Evolutionary conservation across 2,113 vertebrate species (phyloP), one percentile per base, ranked within the genome.

Genomic region (Mastomys natalensis): DNA sequence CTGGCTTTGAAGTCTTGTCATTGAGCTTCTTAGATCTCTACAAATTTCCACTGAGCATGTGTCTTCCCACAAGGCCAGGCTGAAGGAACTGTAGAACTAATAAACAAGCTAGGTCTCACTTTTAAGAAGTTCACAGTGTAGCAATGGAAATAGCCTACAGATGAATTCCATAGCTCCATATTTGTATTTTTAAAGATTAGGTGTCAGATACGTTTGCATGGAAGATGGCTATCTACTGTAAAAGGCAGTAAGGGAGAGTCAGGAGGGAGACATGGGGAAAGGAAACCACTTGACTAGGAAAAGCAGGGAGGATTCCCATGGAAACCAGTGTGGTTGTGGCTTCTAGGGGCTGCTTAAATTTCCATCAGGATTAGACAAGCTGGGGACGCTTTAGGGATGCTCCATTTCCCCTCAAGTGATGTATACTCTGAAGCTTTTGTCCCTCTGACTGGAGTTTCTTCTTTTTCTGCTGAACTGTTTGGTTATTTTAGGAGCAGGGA

Each of bases 401-500:
- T 34, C 31, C 13, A 9, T 60, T 77, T 58, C 7, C 81, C 19
- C 26, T 58, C 31, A 58, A 21, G 10, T 17, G n/a, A 15, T 55
- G 74, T 24, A 26, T 34, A 72, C 10, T 24, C 9, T 0, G 0
- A 55, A 94, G 2, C 19, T n/a, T 62, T 95, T 74, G 78, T 37
- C 43, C 15, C 72, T 91, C 13, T 53, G 26, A 76, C 48, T 73
- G 80, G 62, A 82, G 26, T 7, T 51, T 66, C 77, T 87, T 6
- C 68, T 62, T 74, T 91, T 53, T 58, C n/a, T 40, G 72, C 48
- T 12, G 68, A 90, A 82, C 26, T 6, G 37, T 43, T 84, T 95
- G 82, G 89, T 92, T 97, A 96, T 95, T 97, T 97, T 82, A 95
- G 92, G 88, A 95, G 87, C 64, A 93, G 68, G 78, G 73, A 72